Evolutionary conservation across 1,140 invertebrate genomes (phyloP).

Genomic region (Calosoma granatense): DNA sequence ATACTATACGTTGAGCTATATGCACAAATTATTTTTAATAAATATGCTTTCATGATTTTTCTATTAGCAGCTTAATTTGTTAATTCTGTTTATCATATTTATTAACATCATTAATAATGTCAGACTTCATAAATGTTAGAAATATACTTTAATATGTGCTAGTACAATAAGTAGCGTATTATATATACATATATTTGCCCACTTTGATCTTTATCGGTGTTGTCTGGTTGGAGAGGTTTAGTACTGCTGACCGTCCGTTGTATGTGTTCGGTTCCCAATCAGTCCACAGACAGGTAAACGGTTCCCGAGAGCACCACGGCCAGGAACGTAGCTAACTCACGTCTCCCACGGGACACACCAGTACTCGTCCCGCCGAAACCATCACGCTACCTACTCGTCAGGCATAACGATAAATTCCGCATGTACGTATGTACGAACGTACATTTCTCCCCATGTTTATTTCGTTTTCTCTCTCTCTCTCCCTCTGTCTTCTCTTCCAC

Average conservation of each 20-base stretch:
- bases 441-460: no score
- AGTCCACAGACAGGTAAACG: conserved; percentile 33
- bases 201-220: not conserved
- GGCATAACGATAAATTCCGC: conserved; percentile 29
- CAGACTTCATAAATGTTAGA: no score
- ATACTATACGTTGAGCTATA: no score
- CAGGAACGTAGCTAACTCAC: conserved; percentile 33
- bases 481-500: no score
- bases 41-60: no score
- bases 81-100: no score
- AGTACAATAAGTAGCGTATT: not conserved
- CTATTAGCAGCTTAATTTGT: no score
- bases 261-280: conserved; percentile 27
- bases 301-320: conserved; percentile 22
- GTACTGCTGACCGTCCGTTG: not conserved
- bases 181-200: not conserved
- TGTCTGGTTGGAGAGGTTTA: no score
- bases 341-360: conserved; percentile 23
- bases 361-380: conserved; percentile 20
- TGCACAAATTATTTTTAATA: no score
- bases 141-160: no score
- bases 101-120: no score
- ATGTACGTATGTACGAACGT: not conserved
- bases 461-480: no score
- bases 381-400: conserved; percentile 18